phyloP scores from a whole-genome alignment of 2,797 vertebrate species.

The Gallinago stenura region DNA sequence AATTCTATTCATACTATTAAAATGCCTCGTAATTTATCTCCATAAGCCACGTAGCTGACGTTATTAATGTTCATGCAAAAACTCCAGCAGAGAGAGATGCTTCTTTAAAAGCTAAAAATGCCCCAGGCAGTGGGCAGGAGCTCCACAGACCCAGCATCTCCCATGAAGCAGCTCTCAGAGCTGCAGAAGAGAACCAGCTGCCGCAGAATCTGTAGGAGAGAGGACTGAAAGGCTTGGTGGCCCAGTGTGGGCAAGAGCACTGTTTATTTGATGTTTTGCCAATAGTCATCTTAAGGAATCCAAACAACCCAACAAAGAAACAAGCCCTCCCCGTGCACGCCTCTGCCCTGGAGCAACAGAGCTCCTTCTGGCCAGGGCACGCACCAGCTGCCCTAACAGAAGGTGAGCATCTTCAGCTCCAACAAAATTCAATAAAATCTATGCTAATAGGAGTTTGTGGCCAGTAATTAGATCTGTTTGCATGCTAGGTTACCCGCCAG shows the following conservation, averaged over 20 bases:
- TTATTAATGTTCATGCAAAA: background rate
- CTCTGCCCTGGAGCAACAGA: background rate
- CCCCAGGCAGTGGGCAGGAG: background rate
- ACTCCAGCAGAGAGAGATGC: background rate
- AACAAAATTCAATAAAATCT: background rate
- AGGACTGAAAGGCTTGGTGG: background rate
- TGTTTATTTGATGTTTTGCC: background rate
- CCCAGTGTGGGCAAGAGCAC: background rate
- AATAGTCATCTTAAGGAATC: fast-evolving
- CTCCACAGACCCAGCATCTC: background rate
- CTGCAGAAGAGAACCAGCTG: background rate
- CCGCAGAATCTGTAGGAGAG: background rate
- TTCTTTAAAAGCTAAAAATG: background rate
- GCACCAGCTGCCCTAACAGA: background rate
- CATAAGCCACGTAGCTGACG: background rate
- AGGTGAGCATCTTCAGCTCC: background rate
- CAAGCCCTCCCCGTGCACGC: background rate
- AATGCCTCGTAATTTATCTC: background rate
- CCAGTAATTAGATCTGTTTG: background rate
- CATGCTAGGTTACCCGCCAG: background rate
- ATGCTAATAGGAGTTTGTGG: too few species aligned
- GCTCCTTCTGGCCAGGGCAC: background rate
- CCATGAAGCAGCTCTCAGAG: background rate
- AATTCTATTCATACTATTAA: background rate
- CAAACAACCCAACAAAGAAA: background rate